Base-by-base conservation (phyloP, 1,140 invertebrate species). In the Caenorhabditis tropicalis region DNA sequence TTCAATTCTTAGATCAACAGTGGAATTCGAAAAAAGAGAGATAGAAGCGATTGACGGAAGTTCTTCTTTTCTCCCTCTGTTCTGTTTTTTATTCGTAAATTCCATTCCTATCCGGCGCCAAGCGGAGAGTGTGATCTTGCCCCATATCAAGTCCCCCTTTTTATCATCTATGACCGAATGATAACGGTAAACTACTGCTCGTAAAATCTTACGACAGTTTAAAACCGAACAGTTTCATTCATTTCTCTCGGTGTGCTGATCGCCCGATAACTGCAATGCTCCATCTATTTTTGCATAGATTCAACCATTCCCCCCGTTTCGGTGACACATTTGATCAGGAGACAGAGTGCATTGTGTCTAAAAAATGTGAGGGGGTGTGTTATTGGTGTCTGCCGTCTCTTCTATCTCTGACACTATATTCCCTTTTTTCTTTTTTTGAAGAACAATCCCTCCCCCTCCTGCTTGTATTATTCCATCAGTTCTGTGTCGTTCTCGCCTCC, bases 1-100 rank as follows among this genome's bases (percentile, higher is more conserved):
- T 56, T 56, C 53, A 56, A 27, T 5, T 56, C 53, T 56, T 56
- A 56, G 53, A 56, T 56, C 53, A 56, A 56, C 53, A 56, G 24
- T 27, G 53, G 53, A 56, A 56, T 56, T 56, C 53, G 53, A 56
- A 24, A 56, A 56, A 56, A 56, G 53, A 56, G 7, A 56, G 2
- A 56, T 10, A 27, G 21, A 56, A 3, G n/a, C 19, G 21, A 51
- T 56, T 27, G 24, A 56, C 21, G 53, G 24, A 27, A 27, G 21
- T 56, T 27, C 21, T 56, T 56, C 53, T 56, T 27, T 15, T 27
- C 24, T 27, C 53, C 24, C 24, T n/a, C 49, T 56, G 21, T 56
- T 56, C 24, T 56, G 7, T 56, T 27, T n/a, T 51, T 51, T 21
- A 27, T 51, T 51, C 48, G 19, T 6, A 51, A 15, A 51, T 51